Conservation (phyloP, 1,140 invertebrate species). For the Dreissena polymorpha region DNA sequence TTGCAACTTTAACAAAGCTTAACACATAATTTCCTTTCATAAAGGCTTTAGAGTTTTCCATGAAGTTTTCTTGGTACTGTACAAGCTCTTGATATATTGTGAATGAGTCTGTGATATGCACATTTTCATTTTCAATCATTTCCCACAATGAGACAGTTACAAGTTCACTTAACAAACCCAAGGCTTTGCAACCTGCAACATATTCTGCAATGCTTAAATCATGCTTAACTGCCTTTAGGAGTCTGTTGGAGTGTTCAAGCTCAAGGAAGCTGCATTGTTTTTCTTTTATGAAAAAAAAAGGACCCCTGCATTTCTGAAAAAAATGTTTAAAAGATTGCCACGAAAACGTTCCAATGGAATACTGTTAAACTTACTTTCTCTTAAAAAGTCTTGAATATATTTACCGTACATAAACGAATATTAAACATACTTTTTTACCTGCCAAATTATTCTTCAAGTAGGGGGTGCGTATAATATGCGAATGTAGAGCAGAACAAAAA, state of each 20-base stretch:
- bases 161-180: constrained; percentile 26
- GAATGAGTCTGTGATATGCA: constrained; percentile 20
- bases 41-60: constrained; percentile 3
- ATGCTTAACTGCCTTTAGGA: constrained; percentile 5
- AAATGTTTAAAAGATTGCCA: constrained; percentile 48
- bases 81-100: constrained; percentile 16
- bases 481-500: too few relatives aligned
- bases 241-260: not conserved
- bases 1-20: constrained; percentile 4
- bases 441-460: too few relatives aligned
- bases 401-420: too few relatives aligned
- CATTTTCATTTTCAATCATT: constrained; percentile 23
- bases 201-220: constrained; percentile 5
- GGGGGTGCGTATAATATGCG: too few relatives aligned
- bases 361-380: constrained; percentile 22
- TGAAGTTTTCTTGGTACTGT: constrained; percentile 7
- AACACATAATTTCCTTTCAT: constrained; percentile 18
- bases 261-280: not conserved
- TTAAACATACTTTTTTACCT: too few relatives aligned
- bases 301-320: constrained; percentile 22
- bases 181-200: constrained; percentile 32
- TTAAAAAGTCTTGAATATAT: not conserved
- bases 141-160: constrained; percentile 2
- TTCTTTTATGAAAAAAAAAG: not conserved
- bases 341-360: constrained; percentile 35